phyloP scores from a whole-genome alignment of 2,113 vertebrate genomes.

The Tragelaphus buxtoni region DNA sequence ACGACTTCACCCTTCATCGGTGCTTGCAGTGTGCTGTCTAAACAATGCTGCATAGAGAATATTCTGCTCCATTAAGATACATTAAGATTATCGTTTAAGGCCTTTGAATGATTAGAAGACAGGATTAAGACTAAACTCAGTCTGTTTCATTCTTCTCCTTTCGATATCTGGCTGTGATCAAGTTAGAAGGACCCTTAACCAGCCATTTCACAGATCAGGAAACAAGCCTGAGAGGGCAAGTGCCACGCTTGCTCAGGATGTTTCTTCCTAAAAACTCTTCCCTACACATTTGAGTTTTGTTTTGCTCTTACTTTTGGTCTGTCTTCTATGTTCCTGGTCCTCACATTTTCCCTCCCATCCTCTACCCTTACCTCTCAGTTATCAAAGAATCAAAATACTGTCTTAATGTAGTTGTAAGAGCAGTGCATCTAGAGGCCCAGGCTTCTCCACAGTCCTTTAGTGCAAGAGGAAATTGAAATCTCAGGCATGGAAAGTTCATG shows the following conservation, averaged over 20 bases:
- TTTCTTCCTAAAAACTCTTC: neutral
- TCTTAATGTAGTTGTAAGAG: neutral
- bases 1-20: neutral
- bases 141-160: neutral
- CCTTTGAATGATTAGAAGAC: neutral
- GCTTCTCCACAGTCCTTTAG: neutral
- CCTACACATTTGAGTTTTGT: neutral
- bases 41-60: neutral
- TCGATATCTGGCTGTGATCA: neutral
- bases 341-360: neutral
- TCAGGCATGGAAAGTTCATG: neutral
- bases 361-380: neutral
- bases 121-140: neutral
- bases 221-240: neutral
- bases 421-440: neutral
- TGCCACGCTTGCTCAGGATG: neutral
- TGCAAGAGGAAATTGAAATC: neutral
- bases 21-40: neutral
- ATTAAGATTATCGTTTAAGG: neutral
- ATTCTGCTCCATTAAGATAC: neutral
- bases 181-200: neutral
- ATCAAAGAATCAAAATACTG: neutral
- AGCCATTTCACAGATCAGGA: neutral
- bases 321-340: neutral
- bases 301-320: neutral